Base-by-base conservation (phyloP, 2,797 vertebrate genomes). In the Ambastaia sidthimunki region DNA sequence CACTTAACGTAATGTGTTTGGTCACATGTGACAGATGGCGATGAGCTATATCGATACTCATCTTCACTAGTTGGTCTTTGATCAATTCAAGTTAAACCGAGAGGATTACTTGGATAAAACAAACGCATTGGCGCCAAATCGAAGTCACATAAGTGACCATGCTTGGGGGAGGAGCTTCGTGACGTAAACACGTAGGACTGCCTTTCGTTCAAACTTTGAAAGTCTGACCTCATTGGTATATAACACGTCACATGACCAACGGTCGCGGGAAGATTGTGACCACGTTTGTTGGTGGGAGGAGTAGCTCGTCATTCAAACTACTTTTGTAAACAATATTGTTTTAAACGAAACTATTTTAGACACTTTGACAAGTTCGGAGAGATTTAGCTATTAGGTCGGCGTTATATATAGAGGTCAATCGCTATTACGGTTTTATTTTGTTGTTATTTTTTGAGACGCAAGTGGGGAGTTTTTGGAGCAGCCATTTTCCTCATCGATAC, bases 191-290 rank as follows among this genome's bases (percentile, higher is more conserved):
- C 18, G 1, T 15, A 1, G 77, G 37, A 71, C 90, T 90, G 89
- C 92, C 92, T 87, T 83, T 91, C 89, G 95, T 97, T 96, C 90
- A 96, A 96, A 96, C 90, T 75, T 67, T 0, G 23, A 7, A 59
- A 23, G 0, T 34, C 18, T 44, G 44, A 74, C 84, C 86, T 89
- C 88, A 97, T 95, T 96, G 94, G 93, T 77, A 62, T 80, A 47
- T 0, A 21, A 0, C 1, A 1, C 15, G n/a, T 71, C 95, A 95
- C 83, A 90, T 96, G 96, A 94, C 86, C 94, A 98, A 98, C 97
- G 96, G 97, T 97, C 96, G 97, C 96, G 96, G 95, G 95, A 97
- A 97, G 95, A 92, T 18, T 82, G 83, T 59, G 82, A 88, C 84
- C 92, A 93, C 91, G 92, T 89, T 88, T 92, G 90, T 90, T 70